Evolutionary conservation across 1,140 invertebrate genomes (phyloP), one percentile per base, ranked within the genome.

Genomic region (Nephotettix cincticeps): DNA sequence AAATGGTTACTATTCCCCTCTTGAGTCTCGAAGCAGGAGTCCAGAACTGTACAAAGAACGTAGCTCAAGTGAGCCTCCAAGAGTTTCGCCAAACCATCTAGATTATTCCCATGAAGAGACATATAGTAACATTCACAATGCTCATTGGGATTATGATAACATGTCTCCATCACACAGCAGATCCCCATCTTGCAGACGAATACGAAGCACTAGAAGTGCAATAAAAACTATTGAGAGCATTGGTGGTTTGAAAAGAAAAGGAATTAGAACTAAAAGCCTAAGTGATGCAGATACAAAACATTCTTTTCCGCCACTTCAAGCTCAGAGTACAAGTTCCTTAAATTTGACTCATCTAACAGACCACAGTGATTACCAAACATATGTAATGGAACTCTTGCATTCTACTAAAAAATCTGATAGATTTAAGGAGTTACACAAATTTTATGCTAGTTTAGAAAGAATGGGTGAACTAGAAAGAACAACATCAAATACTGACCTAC

Each of bases 371-470:
- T 91, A 91, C 77, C 87, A 89, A 72, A 85, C 86, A 67, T 93
- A 93, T 74, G 85, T 93, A 36, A 77, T 87, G 1, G 91, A 93
- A 72, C 81, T 91, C 70, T 80, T 91, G 70, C 90, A 93, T 78
- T 88, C 87, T 0, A 87, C 87, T 74, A 86, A 85, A 51, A 89
- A 89, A 77, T 94, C 91, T 0, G 89, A 91, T 69, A 87, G 91
- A 63, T 97, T 97, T 80, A 88, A 90, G 70, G 93, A 95, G 71
- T 82, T 98, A 4, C 90, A 93, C 78, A 89, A 91, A 54, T 93
- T 96, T 79, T 97, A 96, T 79, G 84, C 88, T 29, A 93, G 90
- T 73, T 84, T 97, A 40, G 95, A 96, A 80, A 87, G 93, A 77
- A 89, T 96, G 56, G 90, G 89, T 0, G 86, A 94, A 72, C 82